These are phyloP conservation scores for Addax nasomaculatus DNA, from an alignment of 2,113 vertebrate species.

Conservation along the genomic window DNA sequence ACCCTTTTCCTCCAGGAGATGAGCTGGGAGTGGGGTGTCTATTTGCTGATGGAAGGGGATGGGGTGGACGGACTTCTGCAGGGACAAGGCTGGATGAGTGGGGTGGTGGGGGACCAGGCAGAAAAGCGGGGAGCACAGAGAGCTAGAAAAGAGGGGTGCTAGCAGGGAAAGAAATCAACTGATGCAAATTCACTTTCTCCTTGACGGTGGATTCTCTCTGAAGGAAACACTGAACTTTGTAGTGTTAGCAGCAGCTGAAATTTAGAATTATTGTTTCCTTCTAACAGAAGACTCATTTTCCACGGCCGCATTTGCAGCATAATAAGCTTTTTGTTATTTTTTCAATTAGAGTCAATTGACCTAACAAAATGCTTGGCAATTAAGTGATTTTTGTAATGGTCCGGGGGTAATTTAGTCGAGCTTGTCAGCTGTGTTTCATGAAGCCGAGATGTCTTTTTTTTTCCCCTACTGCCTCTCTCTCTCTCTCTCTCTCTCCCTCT, in stretches of 20 bases:
- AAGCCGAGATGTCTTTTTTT: conserved; percentile 90
- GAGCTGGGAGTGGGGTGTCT: not conserved
- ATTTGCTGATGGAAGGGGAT: not conserved
- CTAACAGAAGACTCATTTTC: conserved; percentile 93
- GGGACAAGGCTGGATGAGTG: not conserved
- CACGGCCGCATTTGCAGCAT: conserved; percentile 90
- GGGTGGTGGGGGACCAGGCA: not conserved
- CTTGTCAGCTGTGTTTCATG: conserved; percentile 99
- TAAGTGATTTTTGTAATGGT: conserved; percentile 99
- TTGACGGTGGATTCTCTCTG: conserved; percentile 76
- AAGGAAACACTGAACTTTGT: conserved; percentile 87
- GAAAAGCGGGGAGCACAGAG: not conserved
- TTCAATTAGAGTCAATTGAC: conserved; percentile 99
- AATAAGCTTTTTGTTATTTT: conserved; percentile 98
- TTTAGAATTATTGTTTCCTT: conserved; percentile 93
- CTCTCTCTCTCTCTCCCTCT: conserved; percentile 78
- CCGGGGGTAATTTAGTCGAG: conserved; percentile 98
- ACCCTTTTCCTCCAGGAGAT: rapidly evolving
- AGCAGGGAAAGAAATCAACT: conserved; percentile 72
- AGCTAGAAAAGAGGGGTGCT: not conserved
- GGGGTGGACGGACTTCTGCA: not conserved
- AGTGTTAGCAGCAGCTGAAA: conserved; percentile 87
- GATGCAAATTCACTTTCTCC: conserved; percentile 75
- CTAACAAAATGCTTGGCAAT: conserved; percentile 99
- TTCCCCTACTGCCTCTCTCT: conserved; percentile 76